Evolutionary conservation across 2,888 invertebrate species (phyloP).

Genomic region (Protophormia terraenovae): DNA sequence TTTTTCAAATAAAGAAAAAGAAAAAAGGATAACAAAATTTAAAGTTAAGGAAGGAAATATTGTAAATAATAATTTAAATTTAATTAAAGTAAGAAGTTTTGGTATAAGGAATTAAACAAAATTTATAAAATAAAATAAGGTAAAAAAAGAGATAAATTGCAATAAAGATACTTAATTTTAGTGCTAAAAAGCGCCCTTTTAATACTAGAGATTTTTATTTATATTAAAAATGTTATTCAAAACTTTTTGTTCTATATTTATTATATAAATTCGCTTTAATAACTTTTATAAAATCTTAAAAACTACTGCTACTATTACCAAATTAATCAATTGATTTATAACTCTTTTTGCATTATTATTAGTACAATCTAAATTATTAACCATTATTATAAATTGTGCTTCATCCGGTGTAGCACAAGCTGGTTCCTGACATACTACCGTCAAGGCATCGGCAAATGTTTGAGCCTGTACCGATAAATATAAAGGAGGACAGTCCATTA

Average conservation of each 20-base stretch:
- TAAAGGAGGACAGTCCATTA: constrained; percentile 85
- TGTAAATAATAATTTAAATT: constrained; percentile 8
- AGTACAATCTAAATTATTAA: constrained; percentile 86
- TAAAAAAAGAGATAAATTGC: too few species aligned
- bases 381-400: constrained; percentile 85
- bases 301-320: background rate
- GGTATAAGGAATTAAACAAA: background rate
- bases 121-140: too few species aligned
- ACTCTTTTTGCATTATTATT: constrained; percentile 80
- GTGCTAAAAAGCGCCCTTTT: too few species aligned
- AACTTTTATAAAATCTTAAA: background rate
- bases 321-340: accelerated
- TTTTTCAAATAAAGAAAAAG: background rate
- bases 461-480: constrained; percentile 85
- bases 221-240: too few species aligned
- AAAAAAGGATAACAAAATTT: background rate
- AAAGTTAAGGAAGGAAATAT: background rate
- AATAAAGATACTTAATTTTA: too few species aligned
- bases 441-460: constrained; percentile 69
- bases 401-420: constrained; percentile 87
- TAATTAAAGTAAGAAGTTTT: background rate
- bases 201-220: too few species aligned
- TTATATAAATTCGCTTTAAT: background rate
- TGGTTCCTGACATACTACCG: constrained; percentile 83
- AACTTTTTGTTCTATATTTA: too few species aligned